Conservation (phyloP, 1,140 invertebrate genomes). For the Maconellicoccus hirsutus region DNA sequence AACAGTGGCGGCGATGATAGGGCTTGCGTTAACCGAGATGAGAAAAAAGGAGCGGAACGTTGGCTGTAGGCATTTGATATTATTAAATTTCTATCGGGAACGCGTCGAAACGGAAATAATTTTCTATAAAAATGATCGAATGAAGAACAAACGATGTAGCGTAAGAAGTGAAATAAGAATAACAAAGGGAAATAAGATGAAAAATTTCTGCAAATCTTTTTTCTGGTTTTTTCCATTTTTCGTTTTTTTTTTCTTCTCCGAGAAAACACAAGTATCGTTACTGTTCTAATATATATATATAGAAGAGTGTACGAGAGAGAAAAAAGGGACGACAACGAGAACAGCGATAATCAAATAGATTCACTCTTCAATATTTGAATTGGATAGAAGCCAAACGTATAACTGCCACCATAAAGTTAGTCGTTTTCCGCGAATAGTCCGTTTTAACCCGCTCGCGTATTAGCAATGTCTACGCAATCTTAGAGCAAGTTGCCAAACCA, state of each 20-base stretch:
- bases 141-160: slow-evolving; percentile 4
- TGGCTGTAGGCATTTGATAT: not conserved
- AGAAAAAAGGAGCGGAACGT: too few relatives aligned
- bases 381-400: not conserved
- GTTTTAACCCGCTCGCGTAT: not conserved
- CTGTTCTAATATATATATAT: not conserved
- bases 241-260: not conserved
- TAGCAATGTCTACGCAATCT: not conserved
- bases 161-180: not conserved
- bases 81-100: not conserved
- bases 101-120: slow-evolving; percentile 3
- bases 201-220: not conserved
- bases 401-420: not conserved
- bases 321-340: not conserved
- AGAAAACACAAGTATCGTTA: not conserved
- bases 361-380: slow-evolving; percentile 9
- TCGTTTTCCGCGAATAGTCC: not conserved
- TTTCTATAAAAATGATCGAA: not conserved
- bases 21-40: too few relatives aligned
- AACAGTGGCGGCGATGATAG: too few relatives aligned
- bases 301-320: not conserved
- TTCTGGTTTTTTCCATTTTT: not conserved
- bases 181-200: not conserved
- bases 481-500: not conserved
- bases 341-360: slow-evolving; percentile 9